These are phyloP conservation scores for Oryzias curvinotus DNA, from an alignment of 2,113 vertebrate genomes.

Conservation along the genomic window DNA sequence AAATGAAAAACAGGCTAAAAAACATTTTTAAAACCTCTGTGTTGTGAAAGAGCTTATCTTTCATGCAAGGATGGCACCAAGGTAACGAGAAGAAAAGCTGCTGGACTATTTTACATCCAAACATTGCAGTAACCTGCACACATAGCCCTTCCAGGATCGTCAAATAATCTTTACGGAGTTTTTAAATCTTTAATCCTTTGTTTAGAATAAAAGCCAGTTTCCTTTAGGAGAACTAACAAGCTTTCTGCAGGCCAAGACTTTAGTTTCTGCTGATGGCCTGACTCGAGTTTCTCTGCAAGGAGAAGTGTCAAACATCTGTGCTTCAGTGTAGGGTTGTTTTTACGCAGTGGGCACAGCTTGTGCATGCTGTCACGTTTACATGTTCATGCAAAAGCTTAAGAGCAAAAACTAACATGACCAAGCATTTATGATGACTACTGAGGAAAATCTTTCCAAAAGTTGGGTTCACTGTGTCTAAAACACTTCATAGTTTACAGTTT, in stretches of 20 bases:
- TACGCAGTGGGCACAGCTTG: not conserved
- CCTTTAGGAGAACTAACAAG: slow-evolving; percentile 10
- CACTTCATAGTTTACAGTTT: slow-evolving; percentile 37
- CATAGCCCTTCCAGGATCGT: slow-evolving; percentile 18
- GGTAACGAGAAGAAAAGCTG: slow-evolving; percentile 44
- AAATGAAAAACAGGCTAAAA: no score
- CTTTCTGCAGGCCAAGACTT: not conserved
- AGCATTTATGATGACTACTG: slow-evolving; percentile 45
- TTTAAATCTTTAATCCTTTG: slow-evolving; percentile 16
- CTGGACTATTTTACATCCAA: slow-evolving; percentile 10
- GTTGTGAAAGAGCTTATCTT: slow-evolving; percentile 20
- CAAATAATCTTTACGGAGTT: slow-evolving; percentile 4
- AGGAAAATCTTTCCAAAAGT: slow-evolving; percentile 43
- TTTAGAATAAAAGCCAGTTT: slow-evolving; percentile 10
- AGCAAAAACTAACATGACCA: slow-evolving; percentile 24
- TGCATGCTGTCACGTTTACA: not conserved
- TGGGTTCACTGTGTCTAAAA: slow-evolving; percentile 7
- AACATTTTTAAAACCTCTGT: not conserved
- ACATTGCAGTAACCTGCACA: slow-evolving; percentile 20
- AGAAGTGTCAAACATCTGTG: slow-evolving; percentile 3
- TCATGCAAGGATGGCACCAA: slow-evolving; percentile 41
- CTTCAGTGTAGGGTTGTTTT: not conserved
- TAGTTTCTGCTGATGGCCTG: slow-evolving; percentile 3
- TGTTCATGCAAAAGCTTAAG: slow-evolving; percentile 15
- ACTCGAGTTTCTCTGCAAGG: slow-evolving; percentile 12